These are phyloP conservation scores for Octodonta nipae DNA, from an alignment of 2,888 invertebrate species.

Conservation along the genomic window DNA sequence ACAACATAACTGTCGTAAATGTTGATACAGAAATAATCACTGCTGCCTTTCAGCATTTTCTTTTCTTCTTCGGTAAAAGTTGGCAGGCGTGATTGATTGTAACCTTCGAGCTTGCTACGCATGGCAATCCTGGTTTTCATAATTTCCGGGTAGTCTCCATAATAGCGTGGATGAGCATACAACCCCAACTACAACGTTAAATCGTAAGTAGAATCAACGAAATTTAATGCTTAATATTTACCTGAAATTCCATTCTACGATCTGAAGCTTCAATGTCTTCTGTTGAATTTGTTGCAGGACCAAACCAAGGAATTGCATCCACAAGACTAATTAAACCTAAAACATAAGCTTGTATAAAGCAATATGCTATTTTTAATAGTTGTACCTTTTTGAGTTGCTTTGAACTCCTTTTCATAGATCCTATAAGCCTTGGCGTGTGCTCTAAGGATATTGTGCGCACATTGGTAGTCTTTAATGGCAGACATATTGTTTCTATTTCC, in stretches of 20 bases:
- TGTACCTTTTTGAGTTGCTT: too few relatives aligned
- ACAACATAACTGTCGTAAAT: not conserved
- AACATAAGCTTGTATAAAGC: too few relatives aligned
- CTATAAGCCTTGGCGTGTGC: too few relatives aligned
- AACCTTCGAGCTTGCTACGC: not conserved
- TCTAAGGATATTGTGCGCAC: too few relatives aligned
- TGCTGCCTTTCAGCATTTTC: not conserved
- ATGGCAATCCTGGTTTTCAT: slow-evolving; percentile 1
- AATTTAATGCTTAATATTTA: slow-evolving; percentile 5
- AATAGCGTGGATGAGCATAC: slow-evolving; percentile 1
- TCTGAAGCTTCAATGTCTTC: slow-evolving; percentile 42
- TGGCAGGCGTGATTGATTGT: not conserved
- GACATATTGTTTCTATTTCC: too few relatives aligned
- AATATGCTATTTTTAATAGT: too few relatives aligned
- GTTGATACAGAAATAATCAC: slow-evolving; percentile 1
- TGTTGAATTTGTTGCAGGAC: slow-evolving; percentile 37
- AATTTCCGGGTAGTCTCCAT: slow-evolving; percentile 1
- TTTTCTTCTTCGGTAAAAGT: not conserved
- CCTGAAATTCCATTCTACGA: slow-evolving; percentile 26
- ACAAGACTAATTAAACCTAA: slow-evolving; percentile 39
- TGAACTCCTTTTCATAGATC: too few relatives aligned
- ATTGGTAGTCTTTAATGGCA: too few relatives aligned
- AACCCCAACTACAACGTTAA: not conserved
- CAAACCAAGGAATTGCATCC: slow-evolving; percentile 42
- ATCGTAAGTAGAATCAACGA: not conserved